Evolutionary conservation across 2,888 invertebrate genomes (phyloP), one percentile per base, ranked within the genome.

Genomic region (Cheilosia pagana): DNA sequence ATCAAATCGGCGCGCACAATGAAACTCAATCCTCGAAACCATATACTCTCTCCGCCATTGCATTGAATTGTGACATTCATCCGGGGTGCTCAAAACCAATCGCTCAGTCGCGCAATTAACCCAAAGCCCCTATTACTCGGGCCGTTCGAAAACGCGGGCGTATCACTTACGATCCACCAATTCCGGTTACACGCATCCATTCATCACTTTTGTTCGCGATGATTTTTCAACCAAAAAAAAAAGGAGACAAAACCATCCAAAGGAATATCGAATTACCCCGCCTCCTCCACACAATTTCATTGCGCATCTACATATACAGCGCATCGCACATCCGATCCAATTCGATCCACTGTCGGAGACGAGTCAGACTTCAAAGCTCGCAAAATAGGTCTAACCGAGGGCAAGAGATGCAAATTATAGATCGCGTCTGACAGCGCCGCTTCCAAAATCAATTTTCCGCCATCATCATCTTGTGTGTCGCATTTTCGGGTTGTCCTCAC

Each of bases 371-470:
- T 82, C 82, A 82, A 82, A 82, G 78, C 63, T 48, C 7, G 12
- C 4, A 60, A 82, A 67, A 67, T 77, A 82, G 71, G 55, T 72
- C 82, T 72, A 82, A 82, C 55, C 8, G 19, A 41, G 8, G 28
- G 16, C 70, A 70, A 65, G 65, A 76, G 76, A 77, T 81, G 81
- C 76, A 81, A 77, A 81, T 65, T 82, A 41, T 72, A 78, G 72
- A 72, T 85, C 79, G 65, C 70, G 85, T 81, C 85, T 81, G 81
- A 85, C 85, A 85, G 85, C 81, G 75, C 65, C 85, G 75, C 75
- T 75, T 81, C 71, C 75, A 81, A 85, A 85, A 85, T 85, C 85
- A 85, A 76, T 85, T 79, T 85, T 35, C 28, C 28, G 28, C 28
- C 28, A 8, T 28, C 28, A 28, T 28, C 28, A 8, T n/a, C n/a